Evolutionary conservation across 2,797 vertebrate genomes (phyloP), one percentile per base, ranked within the genome.

Genomic region (Peromyscus melanophrys): DNA sequence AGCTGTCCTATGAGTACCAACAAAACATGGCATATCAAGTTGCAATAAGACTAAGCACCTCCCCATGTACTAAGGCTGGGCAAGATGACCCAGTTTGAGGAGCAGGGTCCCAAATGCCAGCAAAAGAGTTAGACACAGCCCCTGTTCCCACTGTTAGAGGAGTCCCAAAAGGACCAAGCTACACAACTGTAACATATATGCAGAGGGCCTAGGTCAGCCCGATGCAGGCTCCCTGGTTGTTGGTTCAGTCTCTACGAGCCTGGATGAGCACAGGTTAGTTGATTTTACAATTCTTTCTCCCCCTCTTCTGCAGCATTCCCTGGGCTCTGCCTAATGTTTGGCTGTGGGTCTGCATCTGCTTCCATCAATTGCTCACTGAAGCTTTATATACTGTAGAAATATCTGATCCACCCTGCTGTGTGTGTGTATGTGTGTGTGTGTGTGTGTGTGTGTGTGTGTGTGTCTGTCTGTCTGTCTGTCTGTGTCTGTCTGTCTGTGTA

Each of bases 331-430:
- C 71, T 73, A 73, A 73, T 23, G 37, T 73, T 40, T 40, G 71
- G n/a, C 71, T 73, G n/a, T 73, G n/a, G 37, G n/a, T 73, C n/a
- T 40, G n/a, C 21, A 73, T 73, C 37, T 73, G 71, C 23, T 40
- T 73, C 9, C 10, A 40, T 40, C n/a, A 73, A 21, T 73, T 40
- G 21, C 21, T 73, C 21, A 21, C 37, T 40, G n/a, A 73, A 73
- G 71, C 34, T 71, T 90, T 86, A 75, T 78, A 29, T 7, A 77
- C 37, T 55, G 11, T 85, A 91, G 67, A 95, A 92, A 69, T 82
- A 71, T 37, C 65, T 87, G 16, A 19, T 67, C 19, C 43, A 52
- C 10, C 23, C 21, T 85, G 61, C 29, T 69, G 31, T 43, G 55
- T 81, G 52, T 57, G 19, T 52, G 80, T 59, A 29, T 78, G 76